phyloP scores from a whole-genome alignment of 2,797 vertebrate species.

The Bradypodion ventrale region DNA sequence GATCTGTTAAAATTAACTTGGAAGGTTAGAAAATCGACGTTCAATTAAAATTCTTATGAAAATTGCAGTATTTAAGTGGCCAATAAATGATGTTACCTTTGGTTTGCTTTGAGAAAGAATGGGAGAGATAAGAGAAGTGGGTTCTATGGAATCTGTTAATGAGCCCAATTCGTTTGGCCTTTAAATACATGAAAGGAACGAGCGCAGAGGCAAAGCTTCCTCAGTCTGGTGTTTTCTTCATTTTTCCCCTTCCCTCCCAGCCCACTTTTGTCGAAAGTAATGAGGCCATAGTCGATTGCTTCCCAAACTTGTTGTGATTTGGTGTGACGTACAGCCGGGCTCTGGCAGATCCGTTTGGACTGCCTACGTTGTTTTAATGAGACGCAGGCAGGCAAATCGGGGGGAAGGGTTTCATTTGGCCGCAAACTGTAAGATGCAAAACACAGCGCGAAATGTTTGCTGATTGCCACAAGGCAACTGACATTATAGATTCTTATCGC shows the following conservation, averaged over 20 bases:
- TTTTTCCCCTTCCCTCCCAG: constrained; percentile 72
- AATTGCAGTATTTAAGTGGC: fast-evolving
- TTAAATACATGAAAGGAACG: constrained; percentile 43
- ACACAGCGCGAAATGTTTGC: constrained; percentile 73
- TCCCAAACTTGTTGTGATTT: constrained; percentile 83
- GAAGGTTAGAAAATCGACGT: constrained; percentile 19
- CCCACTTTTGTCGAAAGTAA: constrained; percentile 84
- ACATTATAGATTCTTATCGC: constrained; percentile 76
- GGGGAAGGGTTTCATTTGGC: constrained; percentile 59
- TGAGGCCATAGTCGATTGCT: constrained; percentile 83
- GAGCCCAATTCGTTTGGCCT: constrained; percentile 36
- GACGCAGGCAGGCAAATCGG: constrained; percentile 67
- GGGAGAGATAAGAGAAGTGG: neutral
- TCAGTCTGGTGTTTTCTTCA: constrained; percentile 30
- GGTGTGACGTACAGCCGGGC: constrained; percentile 81
- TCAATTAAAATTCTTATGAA: neutral
- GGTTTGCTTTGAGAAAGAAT: fast-evolving
- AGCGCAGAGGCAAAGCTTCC: constrained; percentile 51
- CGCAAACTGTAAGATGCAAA: constrained; percentile 73
- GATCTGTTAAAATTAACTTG: constrained; percentile 1
- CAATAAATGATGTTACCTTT: neutral
- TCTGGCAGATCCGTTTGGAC: constrained; percentile 66
- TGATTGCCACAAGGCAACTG: constrained; percentile 83
- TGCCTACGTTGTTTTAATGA: constrained; percentile 80
- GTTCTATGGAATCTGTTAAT: neutral